phyloP scores from a whole-genome alignment of 2,888 invertebrate species.

The Thera britannica region DNA sequence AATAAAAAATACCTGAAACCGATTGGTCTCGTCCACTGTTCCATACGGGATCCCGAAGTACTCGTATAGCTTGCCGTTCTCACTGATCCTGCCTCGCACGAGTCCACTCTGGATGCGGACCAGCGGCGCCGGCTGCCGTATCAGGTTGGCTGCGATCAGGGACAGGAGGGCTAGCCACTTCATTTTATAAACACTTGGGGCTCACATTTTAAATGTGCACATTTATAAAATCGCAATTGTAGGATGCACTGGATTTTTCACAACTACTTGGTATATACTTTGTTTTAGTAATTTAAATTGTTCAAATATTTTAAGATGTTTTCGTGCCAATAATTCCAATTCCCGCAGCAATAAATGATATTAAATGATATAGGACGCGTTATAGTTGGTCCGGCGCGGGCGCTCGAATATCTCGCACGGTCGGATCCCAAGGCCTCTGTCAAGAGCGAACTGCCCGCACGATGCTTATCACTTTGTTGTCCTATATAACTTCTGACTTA shows the following conservation, averaged over 20 bases:
- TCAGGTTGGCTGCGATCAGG: constrained; percentile 64
- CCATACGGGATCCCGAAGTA: constrained; percentile 77
- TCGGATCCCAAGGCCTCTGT: constrained; percentile 28
- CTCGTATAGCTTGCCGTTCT: constrained; percentile 65
- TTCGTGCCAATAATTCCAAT: background rate
- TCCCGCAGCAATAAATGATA: background rate
- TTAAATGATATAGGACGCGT: constrained; percentile 11
- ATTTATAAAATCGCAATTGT: background rate
- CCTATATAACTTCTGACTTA: too few species aligned
- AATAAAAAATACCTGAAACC: constrained; percentile 44
- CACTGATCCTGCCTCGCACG: constrained; percentile 66
- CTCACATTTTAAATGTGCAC: constrained; percentile 8
- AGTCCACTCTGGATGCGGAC: constrained; percentile 62
- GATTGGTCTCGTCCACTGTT: constrained; percentile 63
- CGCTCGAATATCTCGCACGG: constrained; percentile 23
- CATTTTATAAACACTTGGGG: constrained; percentile 45
- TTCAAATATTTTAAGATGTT: background rate
- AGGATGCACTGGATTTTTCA: background rate
- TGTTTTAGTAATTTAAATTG: background rate
- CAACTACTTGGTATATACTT: background rate
- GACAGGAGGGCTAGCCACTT: constrained; percentile 70
- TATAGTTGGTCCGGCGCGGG: constrained; percentile 17
- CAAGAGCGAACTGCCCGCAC: constrained; percentile 11
- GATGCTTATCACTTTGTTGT: background rate
- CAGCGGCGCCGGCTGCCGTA: constrained; percentile 69